Base-by-base conservation (phyloP, 2,888 invertebrate species). In the Microdon myrmicae region DNA sequence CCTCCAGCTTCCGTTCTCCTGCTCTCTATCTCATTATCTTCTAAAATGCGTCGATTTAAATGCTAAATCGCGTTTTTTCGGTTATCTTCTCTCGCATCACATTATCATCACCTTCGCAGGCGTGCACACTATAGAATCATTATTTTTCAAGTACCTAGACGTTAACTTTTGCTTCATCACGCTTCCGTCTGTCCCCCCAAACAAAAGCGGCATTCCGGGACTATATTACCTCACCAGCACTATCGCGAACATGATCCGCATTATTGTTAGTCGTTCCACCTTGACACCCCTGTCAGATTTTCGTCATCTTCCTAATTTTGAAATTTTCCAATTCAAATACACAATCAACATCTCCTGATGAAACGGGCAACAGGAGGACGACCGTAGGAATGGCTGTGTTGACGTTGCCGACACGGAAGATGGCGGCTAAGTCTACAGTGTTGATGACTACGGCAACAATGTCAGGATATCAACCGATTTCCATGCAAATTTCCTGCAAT, bases 401-500 rank as follows among this genome's bases (percentile, higher is more conserved):
- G n/a, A n/a, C n/a, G n/a, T n/a, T n/a, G n/a, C n/a, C n/a, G n/a
- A 41, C n/a, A 43, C 28, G 31, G 16, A 19, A 43, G 19, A 25
- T 17, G 12, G 16, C 12, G 8, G 12, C 8, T 10, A 17, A 2
- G 10, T 8, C 13, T 9, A 29, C 34, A 28, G 29, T 31, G 19
- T 25, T 38, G 26, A 31, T 19, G 20, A n/a, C n/a, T n/a, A 37
- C 51, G 23, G 29, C 53, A 41, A 51, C 45, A 47, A 47, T 47
- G 37, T 39, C 51, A 64, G 64, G 64, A 64, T 64, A 64, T 64
- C 64, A 64, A 64, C 64, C 51, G 64, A 64, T 64, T 64, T 64
- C 64, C 64, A 64, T 64, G 64, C 64, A 64, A 64, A 64, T 64
- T 64, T 64, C 64, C 64, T 64, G 64, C 58, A 53, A 51, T 41